Evolutionary conservation across 2,113 vertebrate genomes (phyloP).

Genomic region (Laticauda colubrina): DNA sequence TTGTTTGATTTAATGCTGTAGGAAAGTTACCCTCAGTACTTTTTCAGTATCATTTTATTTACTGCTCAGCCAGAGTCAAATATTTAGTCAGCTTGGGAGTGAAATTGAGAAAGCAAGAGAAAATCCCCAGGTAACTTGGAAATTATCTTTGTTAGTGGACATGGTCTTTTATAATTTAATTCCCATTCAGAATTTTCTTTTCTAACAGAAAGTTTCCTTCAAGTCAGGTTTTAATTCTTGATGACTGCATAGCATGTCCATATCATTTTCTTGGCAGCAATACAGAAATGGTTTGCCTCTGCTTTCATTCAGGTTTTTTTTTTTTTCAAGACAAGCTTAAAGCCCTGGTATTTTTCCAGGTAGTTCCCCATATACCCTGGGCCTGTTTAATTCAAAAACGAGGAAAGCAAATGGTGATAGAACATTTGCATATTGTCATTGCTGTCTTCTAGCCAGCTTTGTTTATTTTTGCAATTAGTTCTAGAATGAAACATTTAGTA

Average conservation of each 20-base stretch:
- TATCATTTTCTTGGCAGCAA: not conserved
- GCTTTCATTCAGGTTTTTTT: not conserved
- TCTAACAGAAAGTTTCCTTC: not conserved
- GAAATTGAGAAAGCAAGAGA: not conserved
- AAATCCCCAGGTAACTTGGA: not conserved
- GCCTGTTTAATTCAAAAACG: not conserved
- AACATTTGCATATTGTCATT: not conserved
- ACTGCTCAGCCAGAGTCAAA: not conserved
- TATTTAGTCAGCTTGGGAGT: not conserved
- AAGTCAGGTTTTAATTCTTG: not conserved
- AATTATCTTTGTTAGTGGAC: not conserved
- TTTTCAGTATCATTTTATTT: not conserved
- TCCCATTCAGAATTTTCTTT: not conserved
- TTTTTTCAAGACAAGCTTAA: not conserved
- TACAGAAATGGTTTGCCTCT: not conserved
- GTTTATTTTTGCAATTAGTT: not conserved
- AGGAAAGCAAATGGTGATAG: not conserved
- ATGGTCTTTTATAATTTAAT: not conserved
- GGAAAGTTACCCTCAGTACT: not conserved
- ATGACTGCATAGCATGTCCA: not conserved
- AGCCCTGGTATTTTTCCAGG: not conserved
- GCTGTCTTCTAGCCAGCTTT: not conserved
- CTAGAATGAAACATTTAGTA: not conserved
- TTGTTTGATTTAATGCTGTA: not conserved
- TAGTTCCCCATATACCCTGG: not conserved